phyloP scores from a whole-genome alignment of 1,140 invertebrate species.

The Lucilia sericata region DNA sequence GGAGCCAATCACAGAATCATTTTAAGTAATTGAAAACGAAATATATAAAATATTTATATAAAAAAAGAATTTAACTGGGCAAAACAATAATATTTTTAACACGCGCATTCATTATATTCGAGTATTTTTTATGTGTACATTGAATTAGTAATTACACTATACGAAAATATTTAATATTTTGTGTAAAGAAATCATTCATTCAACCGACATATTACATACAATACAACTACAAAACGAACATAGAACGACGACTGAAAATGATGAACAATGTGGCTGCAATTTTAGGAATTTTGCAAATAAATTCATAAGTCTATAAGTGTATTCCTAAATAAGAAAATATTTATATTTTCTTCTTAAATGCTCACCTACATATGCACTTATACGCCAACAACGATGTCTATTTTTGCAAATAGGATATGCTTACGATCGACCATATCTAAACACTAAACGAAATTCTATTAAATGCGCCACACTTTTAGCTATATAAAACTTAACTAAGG shows the following conservation, averaged over 20 bases:
- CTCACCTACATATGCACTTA: too few species aligned
- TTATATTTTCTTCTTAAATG: too few species aligned
- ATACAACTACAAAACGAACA: too few species aligned
- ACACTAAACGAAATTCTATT: too few species aligned
- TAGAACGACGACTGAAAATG: neutral
- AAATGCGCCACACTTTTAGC: too few species aligned
- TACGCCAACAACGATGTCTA: too few species aligned
- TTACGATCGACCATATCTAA: too few species aligned
- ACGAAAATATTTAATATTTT: slow-evolving; percentile 39
- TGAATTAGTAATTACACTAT: neutral
- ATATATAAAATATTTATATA: neutral
- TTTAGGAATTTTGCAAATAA: neutral
- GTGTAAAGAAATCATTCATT: neutral
- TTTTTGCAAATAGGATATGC: too few species aligned
- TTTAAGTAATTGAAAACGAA: neutral
- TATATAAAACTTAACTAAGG: too few species aligned
- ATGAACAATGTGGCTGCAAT: neutral
- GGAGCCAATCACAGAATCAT: neutral
- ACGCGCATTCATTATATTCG: neutral
- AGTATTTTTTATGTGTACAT: neutral
- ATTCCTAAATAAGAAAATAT: too few species aligned
- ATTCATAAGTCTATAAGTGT: too few species aligned
- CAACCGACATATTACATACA: neutral
- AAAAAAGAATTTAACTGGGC: neutral
- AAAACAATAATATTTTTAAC: neutral